Conservation (phyloP, 2,113 vertebrate species). For the Oryzias woworae region DNA sequence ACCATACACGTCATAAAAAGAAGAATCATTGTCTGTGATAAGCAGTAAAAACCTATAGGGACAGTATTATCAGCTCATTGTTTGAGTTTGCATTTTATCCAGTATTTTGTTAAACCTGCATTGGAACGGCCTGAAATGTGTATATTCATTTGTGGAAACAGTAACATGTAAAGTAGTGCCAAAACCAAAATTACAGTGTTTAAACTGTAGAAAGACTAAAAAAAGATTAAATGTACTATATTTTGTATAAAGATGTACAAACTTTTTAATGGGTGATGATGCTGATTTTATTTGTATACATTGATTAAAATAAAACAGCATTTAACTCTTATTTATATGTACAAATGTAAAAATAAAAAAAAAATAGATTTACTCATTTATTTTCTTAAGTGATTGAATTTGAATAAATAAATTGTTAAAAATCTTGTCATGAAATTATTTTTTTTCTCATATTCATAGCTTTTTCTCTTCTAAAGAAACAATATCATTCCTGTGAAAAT, state of each 20-base stretch:
- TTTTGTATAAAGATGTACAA: constrained; percentile 29
- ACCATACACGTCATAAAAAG: too few species aligned
- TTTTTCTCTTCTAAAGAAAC: too few species aligned
- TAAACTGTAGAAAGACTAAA: background rate
- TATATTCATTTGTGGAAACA: too few species aligned
- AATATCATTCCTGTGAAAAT: too few species aligned
- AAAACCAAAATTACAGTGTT: constrained; percentile 34
- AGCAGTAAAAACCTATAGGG: too few species aligned
- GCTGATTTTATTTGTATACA: constrained; percentile 35
- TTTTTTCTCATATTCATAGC: too few species aligned
- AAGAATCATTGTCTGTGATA: too few species aligned
- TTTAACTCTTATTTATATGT: constrained; percentile 68
- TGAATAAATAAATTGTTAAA: constrained; percentile 54
- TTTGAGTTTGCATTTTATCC: too few species aligned
- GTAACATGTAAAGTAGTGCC: constrained; percentile 28
- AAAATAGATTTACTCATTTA: constrained; percentile 7
- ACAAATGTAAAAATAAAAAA: constrained; percentile 63
- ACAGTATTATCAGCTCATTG: too few species aligned
- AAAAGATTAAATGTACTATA: constrained; percentile 24
- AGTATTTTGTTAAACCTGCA: too few species aligned
- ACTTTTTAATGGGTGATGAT: constrained; percentile 24
- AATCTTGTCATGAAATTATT: background rate
- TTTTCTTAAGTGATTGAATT: too few species aligned
- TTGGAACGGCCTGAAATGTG: too few species aligned
- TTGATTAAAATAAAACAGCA: constrained; percentile 36